Evolutionary conservation across 2,888 invertebrate genomes (phyloP).

Genomic region (Neoascia interrupta): DNA sequence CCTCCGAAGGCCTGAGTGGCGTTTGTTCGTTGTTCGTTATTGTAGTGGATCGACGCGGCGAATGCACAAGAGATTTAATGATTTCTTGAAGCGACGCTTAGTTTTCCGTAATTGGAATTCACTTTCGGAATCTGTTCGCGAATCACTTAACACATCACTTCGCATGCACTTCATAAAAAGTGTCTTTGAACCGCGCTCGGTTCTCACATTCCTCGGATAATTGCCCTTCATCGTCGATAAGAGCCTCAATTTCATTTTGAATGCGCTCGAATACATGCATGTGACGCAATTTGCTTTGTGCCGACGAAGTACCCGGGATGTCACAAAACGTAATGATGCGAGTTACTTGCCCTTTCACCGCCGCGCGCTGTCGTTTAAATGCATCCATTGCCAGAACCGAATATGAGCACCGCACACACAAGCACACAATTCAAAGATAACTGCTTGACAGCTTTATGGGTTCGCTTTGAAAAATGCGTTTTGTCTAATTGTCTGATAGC

Average conservation of each 20-base stretch:
- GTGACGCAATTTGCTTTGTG: not conserved
- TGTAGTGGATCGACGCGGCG: not conserved
- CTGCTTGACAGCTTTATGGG: no score
- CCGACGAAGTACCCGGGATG: not conserved
- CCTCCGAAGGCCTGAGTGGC: not conserved
- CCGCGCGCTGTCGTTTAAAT: not conserved
- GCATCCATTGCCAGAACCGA: no score
- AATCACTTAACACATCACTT: no score
- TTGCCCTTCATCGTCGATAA: not conserved
- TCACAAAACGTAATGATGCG: not conserved
- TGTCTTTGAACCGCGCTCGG: not conserved
- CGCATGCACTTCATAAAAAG: not conserved
- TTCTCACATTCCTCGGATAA: not conserved
- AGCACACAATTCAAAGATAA: no score
- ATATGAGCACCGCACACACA: no score
- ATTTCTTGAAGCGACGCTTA: not conserved
- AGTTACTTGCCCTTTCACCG: not conserved
- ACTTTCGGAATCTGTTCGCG: no score
- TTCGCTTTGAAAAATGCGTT: no score
- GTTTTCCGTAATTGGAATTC: not conserved
- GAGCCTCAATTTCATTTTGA: conserved; percentile 1
- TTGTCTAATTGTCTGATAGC: no score
- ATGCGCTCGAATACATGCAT: not conserved
- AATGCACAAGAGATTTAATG: not conserved
- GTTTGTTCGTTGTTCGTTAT: not conserved